Evolutionary conservation across 2,888 invertebrate species (phyloP).

Genomic region (Hermodice carunculata): DNA sequence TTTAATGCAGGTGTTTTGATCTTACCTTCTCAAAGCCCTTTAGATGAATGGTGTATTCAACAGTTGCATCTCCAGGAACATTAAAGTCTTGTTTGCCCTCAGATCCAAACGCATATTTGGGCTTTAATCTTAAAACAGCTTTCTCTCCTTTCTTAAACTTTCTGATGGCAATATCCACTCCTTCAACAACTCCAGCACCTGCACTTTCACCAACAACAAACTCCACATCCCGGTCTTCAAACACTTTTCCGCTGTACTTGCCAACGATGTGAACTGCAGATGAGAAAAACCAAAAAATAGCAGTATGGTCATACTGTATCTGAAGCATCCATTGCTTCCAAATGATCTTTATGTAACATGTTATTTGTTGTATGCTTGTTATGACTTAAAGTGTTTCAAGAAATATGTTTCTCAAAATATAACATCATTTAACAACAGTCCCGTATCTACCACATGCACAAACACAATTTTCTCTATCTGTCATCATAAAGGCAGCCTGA

Average conservation of each 20-base stretch:
- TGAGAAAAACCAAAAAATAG: slow-evolving; percentile 28
- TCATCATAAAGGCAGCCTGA: no score
- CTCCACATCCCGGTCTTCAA: slow-evolving; percentile 86
- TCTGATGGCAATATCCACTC: slow-evolving; percentile 72
- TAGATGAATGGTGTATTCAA: slow-evolving; percentile 82
- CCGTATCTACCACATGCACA: no score
- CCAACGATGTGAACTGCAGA: slow-evolving; percentile 82
- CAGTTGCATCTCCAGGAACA: slow-evolving; percentile 81
- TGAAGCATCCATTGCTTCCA: no score
- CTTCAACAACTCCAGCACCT: slow-evolving; percentile 81
- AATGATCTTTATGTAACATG: no score
- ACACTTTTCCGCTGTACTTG: slow-evolving; percentile 76
- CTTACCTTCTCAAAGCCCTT: slow-evolving; percentile 85
- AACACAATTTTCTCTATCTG: no score
- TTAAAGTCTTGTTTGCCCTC: slow-evolving; percentile 78
- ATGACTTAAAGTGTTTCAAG: no score
- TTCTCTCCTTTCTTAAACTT: slow-evolving; percentile 86
- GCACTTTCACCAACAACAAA: slow-evolving; percentile 90
- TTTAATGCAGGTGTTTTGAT: no score
- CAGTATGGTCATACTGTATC: no score
- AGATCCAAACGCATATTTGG: slow-evolving; percentile 85
- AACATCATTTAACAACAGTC: no score
- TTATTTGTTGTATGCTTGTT: no score
- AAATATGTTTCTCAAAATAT: no score
- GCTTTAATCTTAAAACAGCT: slow-evolving; percentile 75